phyloP scores from a whole-genome alignment of 2,888 invertebrate genomes.

The Rhagophthalmus giganteus region DNA sequence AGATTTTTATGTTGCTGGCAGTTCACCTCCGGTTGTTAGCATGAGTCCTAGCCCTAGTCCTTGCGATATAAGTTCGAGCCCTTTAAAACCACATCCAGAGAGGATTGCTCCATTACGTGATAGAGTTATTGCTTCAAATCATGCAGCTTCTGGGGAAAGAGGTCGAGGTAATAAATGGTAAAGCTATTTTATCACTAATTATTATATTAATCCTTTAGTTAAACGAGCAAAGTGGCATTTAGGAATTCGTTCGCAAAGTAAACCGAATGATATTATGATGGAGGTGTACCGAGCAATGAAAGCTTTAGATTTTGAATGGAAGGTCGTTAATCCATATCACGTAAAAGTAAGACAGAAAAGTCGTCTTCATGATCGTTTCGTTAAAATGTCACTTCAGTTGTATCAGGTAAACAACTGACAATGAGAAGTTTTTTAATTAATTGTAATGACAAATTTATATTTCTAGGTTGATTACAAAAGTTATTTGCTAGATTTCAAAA shows the following conservation, averaged over 20 bases:
- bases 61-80: constrained; percentile 57
- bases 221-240: constrained; percentile 99
- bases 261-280: constrained; percentile 99
- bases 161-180: constrained; percentile 48
- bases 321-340: constrained; percentile 95
- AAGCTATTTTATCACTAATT: constrained; percentile 3
- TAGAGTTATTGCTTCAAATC: constrained; percentile 57
- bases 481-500: constrained; percentile 97
- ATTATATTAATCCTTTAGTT: constrained; percentile 59
- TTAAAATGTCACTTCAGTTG: constrained; percentile 97
- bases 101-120: constrained; percentile 78
- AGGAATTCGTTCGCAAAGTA: constrained; percentile 97
- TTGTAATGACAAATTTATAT: constrained; percentile 1
- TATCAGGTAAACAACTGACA: constrained; percentile 85
- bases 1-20: constrained; percentile 94
- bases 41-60: constrained; percentile 53
- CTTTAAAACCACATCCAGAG: constrained; percentile 84
- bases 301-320: constrained; percentile 98
- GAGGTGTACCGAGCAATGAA: constrained; percentile 99
- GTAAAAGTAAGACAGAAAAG: constrained; percentile 93
- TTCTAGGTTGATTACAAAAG: constrained; percentile 90
- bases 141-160: constrained; percentile 50
- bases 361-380: constrained; percentile 75
- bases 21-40: constrained; percentile 73
- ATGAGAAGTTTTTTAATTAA: too few relatives aligned